phyloP scores from a whole-genome alignment of 1,140 invertebrate genomes.

The Drosophila guanche region DNA sequence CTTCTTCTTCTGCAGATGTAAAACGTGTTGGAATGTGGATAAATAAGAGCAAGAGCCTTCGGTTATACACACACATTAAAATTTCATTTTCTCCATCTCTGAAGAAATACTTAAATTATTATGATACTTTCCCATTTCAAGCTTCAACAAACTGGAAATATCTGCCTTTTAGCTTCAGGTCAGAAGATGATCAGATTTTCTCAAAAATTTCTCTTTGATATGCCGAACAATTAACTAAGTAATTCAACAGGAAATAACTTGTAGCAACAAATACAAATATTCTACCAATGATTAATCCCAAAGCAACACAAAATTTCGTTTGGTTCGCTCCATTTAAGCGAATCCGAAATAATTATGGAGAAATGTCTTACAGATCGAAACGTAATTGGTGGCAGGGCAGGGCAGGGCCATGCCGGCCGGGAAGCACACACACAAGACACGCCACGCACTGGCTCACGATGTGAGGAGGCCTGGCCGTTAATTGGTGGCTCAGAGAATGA shows the following conservation, averaged over 20 bases:
- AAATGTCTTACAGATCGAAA: conserved; percentile 64
- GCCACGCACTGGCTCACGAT: conserved; percentile 38
- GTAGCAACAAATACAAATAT: conserved; percentile 42
- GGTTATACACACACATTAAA: background rate
- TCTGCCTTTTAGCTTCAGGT: conserved; percentile 3
- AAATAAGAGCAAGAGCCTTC: background rate
- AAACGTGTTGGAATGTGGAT: conserved; percentile 23
- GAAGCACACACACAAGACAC: conserved; percentile 20
- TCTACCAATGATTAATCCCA: conserved; percentile 63
- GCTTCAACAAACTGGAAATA: conserved; percentile 4
- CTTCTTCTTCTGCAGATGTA: background rate
- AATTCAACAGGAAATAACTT: conserved; percentile 74
- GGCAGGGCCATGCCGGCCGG: background rate
- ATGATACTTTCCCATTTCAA: conserved; percentile 4
- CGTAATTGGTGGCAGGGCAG: conserved; percentile 53
- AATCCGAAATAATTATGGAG: conserved; percentile 66
- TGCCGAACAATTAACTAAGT: conserved; percentile 70
- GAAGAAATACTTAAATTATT: background rate
- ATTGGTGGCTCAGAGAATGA: conserved; percentile 68
- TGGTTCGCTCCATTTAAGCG: conserved; percentile 71
- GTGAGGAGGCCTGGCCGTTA: conserved; percentile 45
- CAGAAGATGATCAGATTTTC: conserved; percentile 31
- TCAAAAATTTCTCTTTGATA: conserved; percentile 49
- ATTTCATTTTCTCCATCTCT: background rate
- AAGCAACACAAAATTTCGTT: conserved; percentile 53